Base-by-base conservation (phyloP, 1,140 invertebrate genomes). In the Drosophila micromelanica region DNA sequence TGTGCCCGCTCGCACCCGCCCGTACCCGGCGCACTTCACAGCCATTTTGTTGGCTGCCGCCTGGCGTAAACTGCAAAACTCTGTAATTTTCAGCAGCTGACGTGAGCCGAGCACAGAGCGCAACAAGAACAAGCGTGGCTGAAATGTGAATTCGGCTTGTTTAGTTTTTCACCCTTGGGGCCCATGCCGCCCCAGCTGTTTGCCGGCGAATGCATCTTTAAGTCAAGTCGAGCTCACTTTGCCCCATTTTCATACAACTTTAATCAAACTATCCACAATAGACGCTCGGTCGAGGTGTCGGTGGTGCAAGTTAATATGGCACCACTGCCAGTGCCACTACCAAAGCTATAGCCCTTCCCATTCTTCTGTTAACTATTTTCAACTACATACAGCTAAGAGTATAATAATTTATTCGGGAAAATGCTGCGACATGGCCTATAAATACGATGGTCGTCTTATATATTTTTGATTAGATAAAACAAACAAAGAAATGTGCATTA, bases 11-110 rank as follows among this genome's bases (percentile, higher is more conserved):
- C 32, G 42, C 45, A 37, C 48, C 32, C n/a, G n/a, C n/a, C 23
- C 51, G 8, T 35, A 20, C 3, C 63, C 45, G 20, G 52, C 42
- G 23, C 48, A 38, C 61, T 48, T 72, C 76, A 73, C 59, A 78
- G 64, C 62, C 78, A 87, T 71, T 87, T 86, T 78, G 73, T 70
- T 60, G 62, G 72, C 65, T 78, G 65, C 69, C 75, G 62, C 32
- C 45, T 76, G 48, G 61, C 52, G 67, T 82, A 60, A 87, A 68
- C 68, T 63, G 73, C 55, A 86, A 68, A 85, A 82, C 84, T 76
- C 63, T 61, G 75, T 55, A 68, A 87, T 79, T 82, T 87, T 70
- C 61, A 73, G 45, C 82, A 64, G 51, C 68, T 61, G 74, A 68
- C 46, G 62, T 57, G 65, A 9, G 17, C 48, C 20, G 9, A 35